Base-by-base conservation (phyloP, 2,797 vertebrate species). In the Cetoscarus ocellatus region DNA sequence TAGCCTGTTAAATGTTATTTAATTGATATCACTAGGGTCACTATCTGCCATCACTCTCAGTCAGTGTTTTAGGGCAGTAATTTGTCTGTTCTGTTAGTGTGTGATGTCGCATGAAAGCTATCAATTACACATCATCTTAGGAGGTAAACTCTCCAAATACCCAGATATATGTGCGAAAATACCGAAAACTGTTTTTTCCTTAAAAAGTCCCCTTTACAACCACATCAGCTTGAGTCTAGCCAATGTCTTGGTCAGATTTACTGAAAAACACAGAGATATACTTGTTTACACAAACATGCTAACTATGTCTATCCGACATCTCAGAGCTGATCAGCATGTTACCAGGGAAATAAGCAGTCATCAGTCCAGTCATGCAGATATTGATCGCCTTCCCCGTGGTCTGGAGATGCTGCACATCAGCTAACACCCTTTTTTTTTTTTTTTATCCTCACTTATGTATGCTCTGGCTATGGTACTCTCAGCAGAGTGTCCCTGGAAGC, bases 341-440 rank as follows among this genome's bases (percentile, higher is more conserved):
- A 72, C 91, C 80, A 75, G 88, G 89, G 88, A 86, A 90, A 93
- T 88, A 84, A 77, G 81, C 80, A 67, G 70, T 82, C 79, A 80
- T 77, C 61, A 77, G 69, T 77, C 76, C 60, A 75, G 82, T 84
- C 83, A 70, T 83, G 80, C 68, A 83, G 76, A 84, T 86, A 89
- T 87, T 70, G 86, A 92, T 92, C 82, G 74, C 75, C 66, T 79
- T 75, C 27, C 84, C 61, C 70, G 47, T 78, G 77, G 80, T 84
- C 72, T 70, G 62, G 42, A 70, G 62, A 84, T 80, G 78, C 75
- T 69, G 53, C 73, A 70, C 73, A 84, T 88, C 77, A 84, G 78
- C 70, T 59, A 73, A 70, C 56, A 62, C 61, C 56, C 55, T 58
- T 70, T 58, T 69, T 65, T 44, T 17, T 38, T 38, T 38, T n/a